Percentiles rank a stretch among this genome's conserved stretches.
These are phyloP conservation scores for Notoglanidium macrostoma DNA, from an alignment of 2,797 vertebrate genomes.

Conservation along the genomic window DNA sequence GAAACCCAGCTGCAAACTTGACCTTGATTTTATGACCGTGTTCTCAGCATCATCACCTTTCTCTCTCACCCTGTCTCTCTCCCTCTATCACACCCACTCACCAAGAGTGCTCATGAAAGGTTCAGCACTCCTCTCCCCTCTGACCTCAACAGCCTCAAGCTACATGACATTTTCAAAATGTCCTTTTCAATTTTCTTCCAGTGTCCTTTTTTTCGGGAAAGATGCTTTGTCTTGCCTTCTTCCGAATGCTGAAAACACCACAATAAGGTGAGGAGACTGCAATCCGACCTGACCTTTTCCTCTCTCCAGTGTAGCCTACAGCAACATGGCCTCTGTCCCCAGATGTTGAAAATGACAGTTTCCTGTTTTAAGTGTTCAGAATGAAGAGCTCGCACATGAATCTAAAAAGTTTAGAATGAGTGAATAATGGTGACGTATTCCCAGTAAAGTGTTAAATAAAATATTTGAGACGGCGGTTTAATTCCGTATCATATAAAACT, in stretches of 20 bases:
- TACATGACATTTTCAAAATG: constrained; percentile 62
- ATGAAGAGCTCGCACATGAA: constrained; percentile 11
- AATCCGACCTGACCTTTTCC: constrained; percentile 59
- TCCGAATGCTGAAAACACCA: constrained; percentile 44
- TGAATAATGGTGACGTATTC: neutral
- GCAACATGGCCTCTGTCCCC: constrained; percentile 41
- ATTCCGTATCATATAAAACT: neutral
- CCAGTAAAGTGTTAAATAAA: neutral
- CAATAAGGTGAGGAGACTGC: constrained; percentile 46
- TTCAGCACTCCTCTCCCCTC: constrained; percentile 47
- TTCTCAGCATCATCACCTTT: constrained; percentile 47
- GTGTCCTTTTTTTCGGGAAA: constrained; percentile 25
- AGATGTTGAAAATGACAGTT: constrained; percentile 45
- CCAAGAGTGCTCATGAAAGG: constrained; percentile 51
- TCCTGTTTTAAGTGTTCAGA: constrained; percentile 38
- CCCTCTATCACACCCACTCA: constrained; percentile 22
- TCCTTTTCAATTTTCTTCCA: constrained; percentile 54
- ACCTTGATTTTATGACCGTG: constrained; percentile 42
- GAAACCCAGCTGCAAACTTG: constrained; percentile 2
- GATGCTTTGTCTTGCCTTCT: constrained; percentile 40
- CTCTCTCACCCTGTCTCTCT: constrained; percentile 40
- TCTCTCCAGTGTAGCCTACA: constrained; percentile 46
- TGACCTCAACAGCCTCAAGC: constrained; percentile 56
- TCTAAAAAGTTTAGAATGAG: neutral
- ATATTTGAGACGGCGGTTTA: neutral